Evolutionary conservation across 2,113 vertebrate genomes (phyloP).

Genomic region (Ia io): DNA sequence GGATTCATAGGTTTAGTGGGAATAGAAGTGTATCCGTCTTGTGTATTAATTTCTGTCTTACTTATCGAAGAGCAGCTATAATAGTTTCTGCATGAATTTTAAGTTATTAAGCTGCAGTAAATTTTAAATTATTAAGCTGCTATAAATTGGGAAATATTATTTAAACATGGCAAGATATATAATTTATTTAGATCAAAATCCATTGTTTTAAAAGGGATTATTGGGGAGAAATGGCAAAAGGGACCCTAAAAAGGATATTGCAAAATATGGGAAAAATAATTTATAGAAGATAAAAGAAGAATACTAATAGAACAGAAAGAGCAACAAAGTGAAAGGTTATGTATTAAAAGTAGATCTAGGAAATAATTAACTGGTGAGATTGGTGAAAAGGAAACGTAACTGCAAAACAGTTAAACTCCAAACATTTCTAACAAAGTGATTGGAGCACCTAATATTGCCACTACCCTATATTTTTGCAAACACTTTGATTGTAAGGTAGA

Average conservation of each 20-base stretch:
- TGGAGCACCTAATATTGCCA: neutral
- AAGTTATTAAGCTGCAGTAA: neutral
- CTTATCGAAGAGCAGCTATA: neutral
- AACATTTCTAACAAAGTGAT: neutral
- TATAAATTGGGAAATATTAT: neutral
- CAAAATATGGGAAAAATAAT: neutral
- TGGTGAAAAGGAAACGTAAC: neutral
- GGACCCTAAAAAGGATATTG: neutral
- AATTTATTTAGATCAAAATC: neutral
- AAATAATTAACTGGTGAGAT: neutral
- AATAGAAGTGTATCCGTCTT: neutral
- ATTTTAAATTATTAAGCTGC: conserved; percentile 1
- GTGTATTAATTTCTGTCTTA: neutral
- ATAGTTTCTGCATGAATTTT: neutral
- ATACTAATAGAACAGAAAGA: neutral
- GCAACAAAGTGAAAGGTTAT: neutral
- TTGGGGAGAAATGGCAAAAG: neutral
- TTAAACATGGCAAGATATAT: neutral
- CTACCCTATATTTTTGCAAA: neutral
- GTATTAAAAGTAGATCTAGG: neutral
- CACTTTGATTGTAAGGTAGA: neutral
- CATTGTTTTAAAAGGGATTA: neutral
- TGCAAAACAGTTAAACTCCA: neutral
- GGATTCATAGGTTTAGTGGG: neutral
- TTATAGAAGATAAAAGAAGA: neutral